Base-by-base conservation (phyloP, 2,888 invertebrate species). In the Dicycla oo region DNA sequence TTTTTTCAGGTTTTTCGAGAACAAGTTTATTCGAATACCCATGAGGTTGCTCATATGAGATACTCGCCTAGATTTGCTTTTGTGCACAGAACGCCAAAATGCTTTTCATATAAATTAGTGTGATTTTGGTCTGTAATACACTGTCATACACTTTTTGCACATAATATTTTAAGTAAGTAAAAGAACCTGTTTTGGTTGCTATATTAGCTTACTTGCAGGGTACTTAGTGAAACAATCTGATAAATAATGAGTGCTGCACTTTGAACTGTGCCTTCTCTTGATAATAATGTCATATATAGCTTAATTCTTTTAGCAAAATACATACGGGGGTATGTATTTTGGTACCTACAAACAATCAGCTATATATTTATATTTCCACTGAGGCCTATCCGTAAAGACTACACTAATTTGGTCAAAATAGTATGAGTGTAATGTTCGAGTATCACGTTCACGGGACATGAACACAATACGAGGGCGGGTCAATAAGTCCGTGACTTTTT, bases 221-320 rank as follows among this genome's bases (percentile, higher is more conserved):
- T 26, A 38, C 18, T 15, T 26, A 51, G 43, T 57, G 26, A 69
- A 49, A 43, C n/a, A 38, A 78, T 58, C 71, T 70, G 73, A 70
- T 78, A 78, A 78, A 58, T 70, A 10, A 57, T 15, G 38, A 73
- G 20, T 23, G 43, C 40, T 49, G 56, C 51, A 30, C 11, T 69
- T 45, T 57, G 78, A 78, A 30, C 78, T 45, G 26, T 58, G 38
- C 49, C 78, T 49, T 26, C 13, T n/a, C 43, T 69, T 57, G 3
- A n/a, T 53, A 78, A 78, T 78, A 69, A 78, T 38, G 20, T 3
- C n/a, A 38, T 10, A 38, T 10, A 40, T n/a, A 34, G 18, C 57
- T 51, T 51, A 58, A 30, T 57, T 57, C 10, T 77, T 77, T 38
- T 43, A 38, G 30, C 18, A 51, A n/a, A 56, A 49, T 26, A 40